Evolutionary conservation across 2,888 invertebrate genomes (phyloP).

Genomic region (Drosophila eohydei): DNA sequence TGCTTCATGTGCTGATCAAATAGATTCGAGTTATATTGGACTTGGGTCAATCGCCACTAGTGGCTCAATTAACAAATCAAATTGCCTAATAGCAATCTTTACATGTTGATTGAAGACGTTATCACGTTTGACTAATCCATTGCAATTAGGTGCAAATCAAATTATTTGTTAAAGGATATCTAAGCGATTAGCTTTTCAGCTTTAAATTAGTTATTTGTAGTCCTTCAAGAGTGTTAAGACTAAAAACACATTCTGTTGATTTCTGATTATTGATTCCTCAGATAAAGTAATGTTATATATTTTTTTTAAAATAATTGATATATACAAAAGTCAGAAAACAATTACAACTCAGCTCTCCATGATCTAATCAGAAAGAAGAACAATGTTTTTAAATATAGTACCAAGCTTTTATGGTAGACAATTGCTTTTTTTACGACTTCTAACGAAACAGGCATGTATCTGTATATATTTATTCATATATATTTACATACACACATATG

Average conservation of each 20-base stretch:
- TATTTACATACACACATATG: neutral
- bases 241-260: neutral
- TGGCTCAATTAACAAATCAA: conserved; percentile 69
- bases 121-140: conserved; percentile 25
- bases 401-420: neutral
- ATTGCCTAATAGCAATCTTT: conserved; percentile 62
- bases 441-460: neutral
- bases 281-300: too few relatives aligned
- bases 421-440: conserved; percentile 8
- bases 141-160: conserved; percentile 14
- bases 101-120: conserved; percentile 53
- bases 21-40: conserved; percentile 66
- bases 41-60: conserved; percentile 44
- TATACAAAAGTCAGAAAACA: neutral
- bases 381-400: neutral
- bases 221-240: neutral
- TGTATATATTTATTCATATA: neutral
- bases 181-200: neutral
- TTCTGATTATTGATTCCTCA: neutral
- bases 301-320: too few relatives aligned
- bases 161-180: neutral
- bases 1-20: conserved; percentile 44
- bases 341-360: neutral
- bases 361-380: conserved; percentile 12
- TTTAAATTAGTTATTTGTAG: neutral